Base-by-base conservation (phyloP, 2,888 invertebrate genomes). In the Abscondita cerata region DNA sequence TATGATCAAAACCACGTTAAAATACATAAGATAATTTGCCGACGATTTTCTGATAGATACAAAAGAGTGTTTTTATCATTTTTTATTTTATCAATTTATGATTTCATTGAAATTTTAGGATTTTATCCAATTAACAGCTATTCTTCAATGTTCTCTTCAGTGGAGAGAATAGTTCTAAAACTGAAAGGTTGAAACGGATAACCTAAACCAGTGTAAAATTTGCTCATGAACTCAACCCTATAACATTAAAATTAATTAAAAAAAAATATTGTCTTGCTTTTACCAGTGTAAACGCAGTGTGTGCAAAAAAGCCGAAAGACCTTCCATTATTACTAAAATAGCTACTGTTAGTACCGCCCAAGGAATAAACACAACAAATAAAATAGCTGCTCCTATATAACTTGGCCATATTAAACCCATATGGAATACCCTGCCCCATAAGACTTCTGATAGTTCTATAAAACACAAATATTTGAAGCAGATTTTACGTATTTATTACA, bases 241-340 rank as follows among this genome's bases (percentile, higher is more conserved):
- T 59, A 76, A 77, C 33, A 36, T 12, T 3, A 34, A 13, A 25
- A 25, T 5, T n/a, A n/a, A 12, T 33, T 52, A 36, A 18, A 34
- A 36, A n/a, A n/a, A 36, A 34, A 1, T 36, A 34, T n/a, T 31
- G 4, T 12, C 2, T 20, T 53, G 36, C 12, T 64, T 61, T 73
- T 75, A 92, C 95, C 95, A 96, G 79, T 95, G 95, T 67, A 95
- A 86, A 78, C 95, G 87, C 47, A 95, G 85, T 0, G 95, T 94
- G 75, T 95, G 95, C 54, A 95, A 83, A 81, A 95, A 95, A 9
- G 95, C 95, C 0, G 93, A 94, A 9, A 95, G 83, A 0, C 95
- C 95, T 78, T 96, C 95, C 95, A 96, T 95, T 67, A 94, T 82
- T 41, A 95, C 89, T 13, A 95, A 83, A 69, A 95, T 92, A 67